These are phyloP conservation scores for Tangara arthus DNA, from an alignment of 2,797 vertebrate genomes.

Conservation along the genomic window DNA sequence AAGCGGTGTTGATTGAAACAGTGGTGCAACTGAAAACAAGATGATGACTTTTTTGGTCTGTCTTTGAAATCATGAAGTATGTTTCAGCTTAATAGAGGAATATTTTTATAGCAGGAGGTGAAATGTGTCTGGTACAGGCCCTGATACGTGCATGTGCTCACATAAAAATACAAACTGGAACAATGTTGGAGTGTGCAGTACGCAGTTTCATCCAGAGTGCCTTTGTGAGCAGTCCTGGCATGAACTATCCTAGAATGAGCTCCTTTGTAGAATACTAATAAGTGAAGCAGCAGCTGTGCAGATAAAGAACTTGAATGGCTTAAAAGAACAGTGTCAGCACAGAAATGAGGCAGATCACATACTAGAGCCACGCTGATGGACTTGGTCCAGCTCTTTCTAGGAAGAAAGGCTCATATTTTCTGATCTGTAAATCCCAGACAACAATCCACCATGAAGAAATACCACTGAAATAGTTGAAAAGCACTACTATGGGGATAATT, in stretches of 20 bases:
- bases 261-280: background rate
- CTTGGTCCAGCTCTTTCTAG: background rate
- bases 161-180: background rate
- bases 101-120: background rate
- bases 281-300: background rate
- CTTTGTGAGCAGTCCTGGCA: background rate
- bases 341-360: background rate
- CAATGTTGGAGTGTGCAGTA: background rate
- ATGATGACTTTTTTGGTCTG: background rate
- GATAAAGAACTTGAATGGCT: background rate
- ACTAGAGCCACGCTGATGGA: background rate
- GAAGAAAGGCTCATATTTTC: background rate
- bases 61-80: background rate
- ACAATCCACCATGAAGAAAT: background rate
- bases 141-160: background rate
- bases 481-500: background rate
- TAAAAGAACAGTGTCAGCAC: background rate
- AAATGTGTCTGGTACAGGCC: background rate
- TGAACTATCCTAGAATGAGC: background rate
- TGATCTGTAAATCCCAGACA: background rate
- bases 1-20: background rate
- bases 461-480: background rate
- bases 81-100: background rate
- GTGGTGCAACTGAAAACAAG: background rate
- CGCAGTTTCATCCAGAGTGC: background rate